phyloP scores from a whole-genome alignment of 2,888 invertebrate genomes.

The Orchestes rusci region DNA sequence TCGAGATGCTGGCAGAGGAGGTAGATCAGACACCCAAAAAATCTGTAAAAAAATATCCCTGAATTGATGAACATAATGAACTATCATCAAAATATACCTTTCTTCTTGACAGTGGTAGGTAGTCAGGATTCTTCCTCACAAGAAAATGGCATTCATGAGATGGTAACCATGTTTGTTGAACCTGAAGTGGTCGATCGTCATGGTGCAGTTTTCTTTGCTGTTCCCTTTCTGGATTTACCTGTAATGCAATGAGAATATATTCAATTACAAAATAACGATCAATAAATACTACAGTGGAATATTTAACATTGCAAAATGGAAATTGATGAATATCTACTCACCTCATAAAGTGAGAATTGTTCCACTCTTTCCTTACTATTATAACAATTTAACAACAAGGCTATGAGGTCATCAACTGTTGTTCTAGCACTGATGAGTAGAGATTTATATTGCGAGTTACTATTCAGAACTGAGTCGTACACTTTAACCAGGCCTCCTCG shows the following conservation, averaged over 20 bases:
- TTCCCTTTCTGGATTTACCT: constrained; percentile 61
- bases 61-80: neutral
- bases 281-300: neutral
- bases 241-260: neutral
- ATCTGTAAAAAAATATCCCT: constrained; percentile 46
- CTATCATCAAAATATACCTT: no score
- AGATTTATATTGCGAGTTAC: constrained; percentile 89
- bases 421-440: constrained; percentile 83
- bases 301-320: no score
- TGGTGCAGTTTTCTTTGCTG: constrained; percentile 84
- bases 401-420: constrained; percentile 80
- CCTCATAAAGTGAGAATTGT: constrained; percentile 83
- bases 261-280: neutral
- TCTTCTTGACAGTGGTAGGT: constrained; percentile 54
- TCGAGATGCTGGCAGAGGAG: constrained; percentile 43
- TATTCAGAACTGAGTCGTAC: constrained; percentile 85
- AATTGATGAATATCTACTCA: constrained; percentile 2
- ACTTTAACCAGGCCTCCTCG: constrained; percentile 89
- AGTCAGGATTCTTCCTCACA: constrained; percentile 73
- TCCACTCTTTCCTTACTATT: constrained; percentile 77
- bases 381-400: constrained; percentile 77
- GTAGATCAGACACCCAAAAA: constrained; percentile 51
- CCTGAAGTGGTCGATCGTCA: constrained; percentile 75
- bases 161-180: constrained; percentile 66
- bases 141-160: constrained; percentile 71